phyloP scores from a whole-genome alignment of 64 coral and sea anemone genomes.

The Dendrophyllia cribrosa region DNA sequence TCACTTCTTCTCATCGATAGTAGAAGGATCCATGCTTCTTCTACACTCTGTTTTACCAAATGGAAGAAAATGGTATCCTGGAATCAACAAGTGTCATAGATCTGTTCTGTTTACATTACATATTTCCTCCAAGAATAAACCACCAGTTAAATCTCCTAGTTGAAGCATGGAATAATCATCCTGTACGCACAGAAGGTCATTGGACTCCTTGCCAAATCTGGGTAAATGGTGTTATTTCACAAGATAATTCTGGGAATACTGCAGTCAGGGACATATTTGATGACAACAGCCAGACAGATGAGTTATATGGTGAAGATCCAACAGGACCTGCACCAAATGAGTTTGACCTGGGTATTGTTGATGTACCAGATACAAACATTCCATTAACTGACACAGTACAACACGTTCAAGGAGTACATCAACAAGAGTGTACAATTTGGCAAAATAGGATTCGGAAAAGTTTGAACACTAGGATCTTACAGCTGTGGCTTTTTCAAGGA shows the following conservation, averaged over 20 bases:
- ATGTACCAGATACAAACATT: constrained; percentile 15
- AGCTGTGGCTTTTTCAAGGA: too few species aligned
- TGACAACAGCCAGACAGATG: background rate
- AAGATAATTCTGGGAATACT: background rate
- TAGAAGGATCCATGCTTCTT: too few species aligned
- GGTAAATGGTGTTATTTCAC: constrained; percentile 60
- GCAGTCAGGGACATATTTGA: background rate
- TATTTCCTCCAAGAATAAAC: constrained; percentile 41
- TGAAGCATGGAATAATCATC: constrained; percentile 32
- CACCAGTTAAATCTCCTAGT: background rate
- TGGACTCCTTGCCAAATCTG: constrained; percentile 64
- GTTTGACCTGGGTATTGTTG: constrained; percentile 6
- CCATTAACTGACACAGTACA: background rate
- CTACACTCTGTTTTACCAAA: constrained; percentile 7
- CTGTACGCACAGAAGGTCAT: constrained; percentile 4
- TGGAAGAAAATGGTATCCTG: constrained; percentile 12
- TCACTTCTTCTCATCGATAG: too few species aligned
- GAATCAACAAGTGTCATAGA: background rate
- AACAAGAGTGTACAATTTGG: too few species aligned
- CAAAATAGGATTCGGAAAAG: too few species aligned
- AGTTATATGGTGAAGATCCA: background rate
- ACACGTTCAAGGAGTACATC: too few species aligned
- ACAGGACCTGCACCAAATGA: background rate
- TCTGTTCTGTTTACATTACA: constrained; percentile 24
- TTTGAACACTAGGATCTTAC: too few species aligned